Base-by-base conservation (phyloP, 2,888 invertebrate species). In the Drosophila borborema region DNA sequence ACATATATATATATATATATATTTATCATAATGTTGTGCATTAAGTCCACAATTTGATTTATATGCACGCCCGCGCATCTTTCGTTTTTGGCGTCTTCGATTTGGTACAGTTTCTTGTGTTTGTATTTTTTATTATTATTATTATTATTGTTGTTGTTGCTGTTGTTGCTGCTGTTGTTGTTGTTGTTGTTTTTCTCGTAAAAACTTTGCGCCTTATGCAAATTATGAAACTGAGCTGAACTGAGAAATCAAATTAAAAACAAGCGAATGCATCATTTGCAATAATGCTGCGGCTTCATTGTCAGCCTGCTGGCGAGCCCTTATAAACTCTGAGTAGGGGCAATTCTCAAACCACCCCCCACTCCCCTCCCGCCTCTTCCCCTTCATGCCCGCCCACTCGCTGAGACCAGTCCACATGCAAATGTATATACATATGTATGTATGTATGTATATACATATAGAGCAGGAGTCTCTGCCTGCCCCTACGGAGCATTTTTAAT, bases 41-140 rank as follows among this genome's bases (percentile, higher is more conserved):
- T 65, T 91, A 91, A 91, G 91, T 88, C 88, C 89, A 90, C 90
- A 91, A 81, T 91, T 90, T 91, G 91, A 91, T 91, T 91, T 91
- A 91, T 91, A 91, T 86, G 91, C 91, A 91, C 91, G 91, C 91
- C 91, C 91, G 91, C 91, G 90, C 91, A 84, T 78, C 87, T 51
- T 18, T 43, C 53, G 74, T 79, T 72, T 70, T 62, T 69, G 63
- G 48, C 43, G 14, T 71, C 67, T 73, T 81, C 70, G 80, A 81
- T 73, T 65, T 69, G 41, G 53, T 66, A 55, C 59, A 64, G 60
- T 67, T 60, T 38, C 10, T 28, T 6, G 49, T n/a, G n/a, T 31
- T 16, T 31, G 31, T 23, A 28, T 28, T 28, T 28, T 28, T 28
- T 28, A 28, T 28, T 28, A 28, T 28, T 28, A 28, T 28, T 28